Evolutionary conservation across 1,140 invertebrate genomes (phyloP).

Genomic region (Parasteatoda tepidariorum): DNA sequence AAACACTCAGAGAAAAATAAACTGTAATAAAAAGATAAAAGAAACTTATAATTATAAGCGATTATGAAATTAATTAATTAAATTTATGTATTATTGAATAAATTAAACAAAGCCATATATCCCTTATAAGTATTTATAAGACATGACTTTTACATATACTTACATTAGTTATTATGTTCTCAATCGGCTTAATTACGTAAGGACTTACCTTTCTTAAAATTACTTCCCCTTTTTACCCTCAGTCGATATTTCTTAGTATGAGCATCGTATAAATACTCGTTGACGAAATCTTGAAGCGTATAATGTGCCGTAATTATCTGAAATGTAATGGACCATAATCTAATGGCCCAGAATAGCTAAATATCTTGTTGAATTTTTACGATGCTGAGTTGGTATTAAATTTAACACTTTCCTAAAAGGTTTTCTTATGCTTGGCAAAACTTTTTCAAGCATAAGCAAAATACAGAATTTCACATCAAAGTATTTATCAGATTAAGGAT

Average conservation of each 20-base stretch:
- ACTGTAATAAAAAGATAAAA: no score
- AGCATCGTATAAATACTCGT: neutral
- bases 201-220: neutral
- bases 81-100: no score
- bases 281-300: neutral
- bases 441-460: neutral
- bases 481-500: no score
- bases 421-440: conserved; percentile 24
- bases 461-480: no score
- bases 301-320: neutral
- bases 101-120: no score
- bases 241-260: neutral
- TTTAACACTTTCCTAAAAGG: conserved; percentile 7
- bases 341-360: conserved; percentile 17
- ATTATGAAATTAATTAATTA: no score
- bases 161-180: neutral
- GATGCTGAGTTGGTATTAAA: conserved; percentile 28
- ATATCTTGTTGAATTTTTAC: conserved; percentile 3
- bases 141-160: no score
- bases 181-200: neutral
- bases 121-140: no score
- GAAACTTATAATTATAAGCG: no score
- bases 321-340: conserved; percentile 12
- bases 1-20: no score
- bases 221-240: conserved; percentile 7